Conservation (phyloP, 1,140 invertebrate genomes). For the Papilio xuthus region DNA sequence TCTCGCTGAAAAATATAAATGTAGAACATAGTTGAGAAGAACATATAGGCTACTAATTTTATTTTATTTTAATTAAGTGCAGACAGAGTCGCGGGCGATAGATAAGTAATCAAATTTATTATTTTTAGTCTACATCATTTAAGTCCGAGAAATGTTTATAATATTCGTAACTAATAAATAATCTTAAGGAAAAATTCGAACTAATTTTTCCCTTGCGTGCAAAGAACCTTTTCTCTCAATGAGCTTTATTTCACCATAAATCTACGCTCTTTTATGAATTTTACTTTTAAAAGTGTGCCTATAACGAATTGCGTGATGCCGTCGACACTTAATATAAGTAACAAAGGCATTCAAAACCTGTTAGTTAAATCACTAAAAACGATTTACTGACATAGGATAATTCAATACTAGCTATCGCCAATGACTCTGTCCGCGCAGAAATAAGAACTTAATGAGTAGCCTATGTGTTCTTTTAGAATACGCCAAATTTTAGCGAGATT, state of each 20-base stretch:
- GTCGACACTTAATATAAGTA: constrained; percentile 32
- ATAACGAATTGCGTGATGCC: constrained; percentile 26
- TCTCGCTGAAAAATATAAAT: too few species aligned
- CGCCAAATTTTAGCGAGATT: too few species aligned
- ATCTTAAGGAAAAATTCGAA: constrained; percentile 1
- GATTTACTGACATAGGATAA: not conserved
- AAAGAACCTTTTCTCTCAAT: constrained; percentile 18
- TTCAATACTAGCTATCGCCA: too few species aligned
- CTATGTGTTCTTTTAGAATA: too few species aligned
- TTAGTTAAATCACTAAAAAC: constrained; percentile 12
- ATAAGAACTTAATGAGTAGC: too few species aligned
- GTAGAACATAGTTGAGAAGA: too few species aligned
- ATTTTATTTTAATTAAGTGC: too few species aligned
- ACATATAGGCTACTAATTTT: too few species aligned
- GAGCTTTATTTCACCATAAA: constrained; percentile 20
- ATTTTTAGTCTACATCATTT: not conserved
- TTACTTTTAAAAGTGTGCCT: constrained; percentile 25
- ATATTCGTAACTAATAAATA: constrained; percentile 20
- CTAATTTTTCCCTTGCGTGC: constrained; percentile 30
- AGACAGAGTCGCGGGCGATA: too few species aligned
- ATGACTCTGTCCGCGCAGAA: too few species aligned
- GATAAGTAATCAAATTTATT: too few species aligned
- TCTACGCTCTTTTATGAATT: constrained; percentile 19
- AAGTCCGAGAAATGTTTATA: not conserved
- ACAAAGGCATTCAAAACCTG: constrained; percentile 32